Conservation (phyloP, 2,797 vertebrate genomes). For the Chelon labrosus region DNA sequence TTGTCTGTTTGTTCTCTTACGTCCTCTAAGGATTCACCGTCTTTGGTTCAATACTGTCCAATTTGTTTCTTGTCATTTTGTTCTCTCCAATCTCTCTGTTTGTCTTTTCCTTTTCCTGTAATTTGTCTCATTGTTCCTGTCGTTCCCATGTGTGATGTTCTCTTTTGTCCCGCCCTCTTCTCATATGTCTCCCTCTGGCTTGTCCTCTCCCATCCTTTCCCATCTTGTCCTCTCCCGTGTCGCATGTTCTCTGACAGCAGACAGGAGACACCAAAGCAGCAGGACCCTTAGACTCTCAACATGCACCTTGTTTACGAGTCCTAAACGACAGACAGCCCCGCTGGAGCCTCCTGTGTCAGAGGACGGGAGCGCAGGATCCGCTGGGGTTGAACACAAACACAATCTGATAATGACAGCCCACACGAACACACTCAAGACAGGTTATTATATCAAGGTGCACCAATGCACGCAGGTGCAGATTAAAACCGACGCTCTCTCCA, state of each 20-base stretch:
- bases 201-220: constrained; percentile 45
- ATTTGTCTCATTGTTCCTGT: neutral
- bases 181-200: constrained; percentile 33
- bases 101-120: too few relatives aligned
- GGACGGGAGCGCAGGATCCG: constrained; percentile 39
- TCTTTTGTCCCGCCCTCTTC: neutral
- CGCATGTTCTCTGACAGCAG: constrained; percentile 68
- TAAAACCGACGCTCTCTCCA: constrained; percentile 34
- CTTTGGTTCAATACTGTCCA: neutral
- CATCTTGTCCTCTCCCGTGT: constrained; percentile 27
- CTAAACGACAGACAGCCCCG: constrained; percentile 65
- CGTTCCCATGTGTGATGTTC: neutral
- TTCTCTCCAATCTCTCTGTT: neutral
- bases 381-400: constrained; percentile 44
- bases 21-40: neutral
- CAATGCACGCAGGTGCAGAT: constrained; percentile 45
- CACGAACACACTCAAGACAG: constrained; percentile 30
- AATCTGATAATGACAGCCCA: constrained; percentile 43
- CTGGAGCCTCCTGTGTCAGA: constrained; percentile 58
- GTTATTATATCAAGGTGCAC: constrained; percentile 46
- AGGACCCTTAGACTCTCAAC: constrained; percentile 69
- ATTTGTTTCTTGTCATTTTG: neutral
- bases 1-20: neutral
- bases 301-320: constrained; percentile 71
- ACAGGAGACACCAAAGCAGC: constrained; percentile 74